phyloP scores from a whole-genome alignment of 2,888 invertebrate genomes.

The Euplexia lucipara region DNA sequence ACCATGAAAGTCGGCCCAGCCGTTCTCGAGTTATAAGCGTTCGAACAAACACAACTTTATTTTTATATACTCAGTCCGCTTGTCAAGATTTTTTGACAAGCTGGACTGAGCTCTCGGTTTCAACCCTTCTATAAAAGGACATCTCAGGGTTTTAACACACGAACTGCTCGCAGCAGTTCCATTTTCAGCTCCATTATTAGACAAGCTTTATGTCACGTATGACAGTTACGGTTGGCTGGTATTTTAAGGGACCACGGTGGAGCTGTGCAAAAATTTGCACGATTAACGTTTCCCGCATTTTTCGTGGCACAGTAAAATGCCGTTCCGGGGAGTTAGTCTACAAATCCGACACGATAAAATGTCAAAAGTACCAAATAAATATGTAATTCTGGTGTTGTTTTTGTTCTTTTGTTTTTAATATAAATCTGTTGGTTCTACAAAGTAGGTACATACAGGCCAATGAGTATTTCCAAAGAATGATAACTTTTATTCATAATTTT shows the following conservation, averaged over 20 bases:
- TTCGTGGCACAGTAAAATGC: constrained; percentile 27
- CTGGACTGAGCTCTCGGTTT: background rate
- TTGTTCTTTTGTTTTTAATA: background rate
- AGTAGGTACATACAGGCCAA: background rate
- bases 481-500: too few species aligned
- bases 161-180: background rate
- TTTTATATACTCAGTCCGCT: too few species aligned
- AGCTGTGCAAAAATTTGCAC: constrained; percentile 18
- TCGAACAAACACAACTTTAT: too few species aligned
- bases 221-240: constrained; percentile 15
- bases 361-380: constrained; percentile 1
- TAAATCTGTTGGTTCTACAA: background rate
- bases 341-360: constrained; percentile 17
- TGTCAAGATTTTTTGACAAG: too few species aligned
- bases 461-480: background rate
- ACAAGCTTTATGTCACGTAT: constrained; percentile 14
- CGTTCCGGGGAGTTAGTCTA: constrained; percentile 15
- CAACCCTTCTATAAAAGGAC: background rate
- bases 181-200: constrained; percentile 37
- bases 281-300: constrained; percentile 20
- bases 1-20: too few species aligned
- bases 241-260: constrained; percentile 15
- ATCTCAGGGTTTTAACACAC: background rate
- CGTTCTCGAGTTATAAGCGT: too few species aligned
- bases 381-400: constrained; percentile 1